Base-by-base conservation (phyloP, 53 echinoderm and acorn worm genomes). In the Crossaster papposus region DNA sequence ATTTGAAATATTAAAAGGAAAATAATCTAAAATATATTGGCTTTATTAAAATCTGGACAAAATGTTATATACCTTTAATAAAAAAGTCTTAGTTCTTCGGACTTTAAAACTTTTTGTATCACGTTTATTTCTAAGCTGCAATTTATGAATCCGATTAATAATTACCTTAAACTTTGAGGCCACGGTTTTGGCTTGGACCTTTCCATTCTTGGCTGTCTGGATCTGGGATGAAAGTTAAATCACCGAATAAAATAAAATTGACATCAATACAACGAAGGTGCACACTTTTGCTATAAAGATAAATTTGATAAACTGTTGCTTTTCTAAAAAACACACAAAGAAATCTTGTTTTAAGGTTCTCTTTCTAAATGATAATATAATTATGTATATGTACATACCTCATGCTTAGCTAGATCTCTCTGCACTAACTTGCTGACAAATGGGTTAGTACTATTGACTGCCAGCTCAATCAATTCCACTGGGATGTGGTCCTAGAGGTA, bases 141-240 rank as follows among this genome's bases (percentile, higher is more conserved):
- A 5, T 9, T 44, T 44, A 44, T 1, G 44, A 9, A 7, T 7
- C 9, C 5, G 9, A 44, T 9, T 7, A 3, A 71, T 26, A 23
- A 2, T 32, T 58, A 80, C 96, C 95, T 95, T 96, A 82, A 96
- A 96, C 85, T 94, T 95, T 36, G 95, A 92, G 37, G 95, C 95
- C 50, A 96, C 96, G 33, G 96, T 96, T 89, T 91, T 93, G 54
- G 83, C 94, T 33, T 81, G 63, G 11, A 79, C 80, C 70, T 94
- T 94, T 35, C 81, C 88, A 81, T 81, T 92, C 87, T 74, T 82
- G 15, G 34, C 58, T 14, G 54, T 6, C 62, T 79, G 50, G 5
- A 44, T 31, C 35, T 62, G 79, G 18, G 17, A 3, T 64, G 64
- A 78, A 88, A 53, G 10, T 6, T 34, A 29, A 78, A 51, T 58